Conservation (phyloP, 2,113 vertebrate genomes). For the Prolemur simus region DNA sequence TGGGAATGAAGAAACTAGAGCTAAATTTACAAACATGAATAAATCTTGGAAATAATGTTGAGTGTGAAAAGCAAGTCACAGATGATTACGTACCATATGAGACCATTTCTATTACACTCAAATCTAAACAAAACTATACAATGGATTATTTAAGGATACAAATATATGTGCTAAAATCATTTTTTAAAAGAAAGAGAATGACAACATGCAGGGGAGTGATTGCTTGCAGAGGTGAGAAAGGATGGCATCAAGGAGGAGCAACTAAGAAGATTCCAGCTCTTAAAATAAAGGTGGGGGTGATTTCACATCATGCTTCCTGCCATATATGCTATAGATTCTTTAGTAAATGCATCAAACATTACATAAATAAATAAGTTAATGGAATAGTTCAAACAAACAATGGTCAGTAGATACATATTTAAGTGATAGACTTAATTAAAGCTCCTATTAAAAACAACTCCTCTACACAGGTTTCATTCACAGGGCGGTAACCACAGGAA, state of each 20-base stretch:
- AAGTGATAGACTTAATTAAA: background rate
- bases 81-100: background rate
- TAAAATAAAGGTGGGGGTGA: background rate
- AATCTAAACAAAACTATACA: background rate
- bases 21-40: background rate
- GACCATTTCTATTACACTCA: background rate
- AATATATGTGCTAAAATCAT: background rate
- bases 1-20: background rate
- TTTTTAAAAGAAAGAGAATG: background rate
- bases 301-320: background rate
- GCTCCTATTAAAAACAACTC: background rate
- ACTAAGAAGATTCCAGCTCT: background rate
- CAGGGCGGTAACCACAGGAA: background rate
- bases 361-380: conserved; percentile 11
- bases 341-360: background rate
- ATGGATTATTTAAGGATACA: background rate
- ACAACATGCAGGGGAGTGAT: background rate
- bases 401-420: background rate
- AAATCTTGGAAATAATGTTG: background rate
- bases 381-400: background rate
- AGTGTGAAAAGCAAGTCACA: background rate
- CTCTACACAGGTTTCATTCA: background rate
- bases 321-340: background rate
- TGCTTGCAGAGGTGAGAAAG: background rate
- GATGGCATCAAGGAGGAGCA: background rate